These are phyloP conservation scores for Drosophila varians DNA, from an alignment of 1,140 invertebrate genomes.

Conservation along the genomic window DNA sequence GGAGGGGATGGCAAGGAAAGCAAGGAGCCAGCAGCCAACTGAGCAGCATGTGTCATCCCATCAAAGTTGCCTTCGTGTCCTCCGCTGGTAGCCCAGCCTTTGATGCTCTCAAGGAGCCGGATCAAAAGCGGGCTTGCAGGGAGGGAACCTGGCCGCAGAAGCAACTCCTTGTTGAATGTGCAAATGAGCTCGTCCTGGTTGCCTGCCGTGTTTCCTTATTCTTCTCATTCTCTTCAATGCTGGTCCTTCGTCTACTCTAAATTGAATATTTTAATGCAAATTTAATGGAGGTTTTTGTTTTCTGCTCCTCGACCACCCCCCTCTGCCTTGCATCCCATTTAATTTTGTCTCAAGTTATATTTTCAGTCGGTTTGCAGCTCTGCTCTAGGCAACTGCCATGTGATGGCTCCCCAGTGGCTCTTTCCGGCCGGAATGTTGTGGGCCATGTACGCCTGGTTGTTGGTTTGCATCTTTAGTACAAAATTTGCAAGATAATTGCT, in stretches of 20 bases:
- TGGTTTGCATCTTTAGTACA: conserved; percentile 19
- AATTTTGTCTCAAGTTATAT: conserved; percentile 58
- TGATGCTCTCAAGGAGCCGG: conserved; percentile 44
- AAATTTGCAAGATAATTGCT: conserved; percentile 51
- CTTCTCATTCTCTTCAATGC: neutral
- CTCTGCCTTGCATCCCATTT: conserved; percentile 49
- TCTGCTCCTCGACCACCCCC: conserved; percentile 3
- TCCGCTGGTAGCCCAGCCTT: conserved; percentile 43
- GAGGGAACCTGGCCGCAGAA: conserved; percentile 38
- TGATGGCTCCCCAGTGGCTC: conserved; percentile 35
- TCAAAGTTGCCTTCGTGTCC: conserved; percentile 53
- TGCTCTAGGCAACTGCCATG: conserved; percentile 8
- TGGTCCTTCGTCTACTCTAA: conserved; percentile 24
- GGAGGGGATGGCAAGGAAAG: neutral
- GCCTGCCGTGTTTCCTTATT: conserved; percentile 4
- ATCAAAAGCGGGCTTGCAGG: neutral
- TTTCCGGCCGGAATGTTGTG: conserved; percentile 13
- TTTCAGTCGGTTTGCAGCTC: conserved; percentile 20
- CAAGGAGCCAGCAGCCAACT: conserved; percentile 41
- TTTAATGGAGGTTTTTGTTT: conserved; percentile 68
- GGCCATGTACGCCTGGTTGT: conserved; percentile 25
- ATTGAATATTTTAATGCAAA: conserved; percentile 80
- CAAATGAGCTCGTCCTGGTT: conserved; percentile 52
- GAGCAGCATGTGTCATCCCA: conserved; percentile 66
- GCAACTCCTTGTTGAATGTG: conserved; percentile 55